A percentile compares a stretch with the other conserved stretches of the same genome.
Evolutionary conservation across 2,113 vertebrate species (phyloP).

Genomic region (Rhabdomys dilectus): DNA sequence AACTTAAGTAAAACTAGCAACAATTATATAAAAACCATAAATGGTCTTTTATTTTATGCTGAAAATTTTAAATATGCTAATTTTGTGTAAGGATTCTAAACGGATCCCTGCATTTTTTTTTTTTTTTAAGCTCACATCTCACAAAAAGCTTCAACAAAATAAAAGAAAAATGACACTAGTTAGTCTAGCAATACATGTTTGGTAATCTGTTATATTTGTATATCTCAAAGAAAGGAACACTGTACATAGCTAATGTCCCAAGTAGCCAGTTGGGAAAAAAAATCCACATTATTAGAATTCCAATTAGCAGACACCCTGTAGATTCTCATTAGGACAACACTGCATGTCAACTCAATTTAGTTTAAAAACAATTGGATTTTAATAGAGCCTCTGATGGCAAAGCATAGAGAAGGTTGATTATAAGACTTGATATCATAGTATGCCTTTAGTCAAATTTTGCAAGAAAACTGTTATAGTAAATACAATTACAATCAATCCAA

Average conservation of each 20-base stretch:
- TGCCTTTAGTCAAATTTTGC: not conserved
- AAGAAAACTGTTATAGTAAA: not conserved
- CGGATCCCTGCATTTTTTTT: not conserved
- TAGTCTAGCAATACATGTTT: not conserved
- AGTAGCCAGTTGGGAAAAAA: slow-evolving; percentile 12
- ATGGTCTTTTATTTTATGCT: not conserved
- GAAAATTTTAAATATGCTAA: not conserved
- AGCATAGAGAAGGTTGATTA: not conserved
- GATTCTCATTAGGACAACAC: slow-evolving; percentile 4
- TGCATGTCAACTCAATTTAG: not conserved
- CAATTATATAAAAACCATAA: not conserved
- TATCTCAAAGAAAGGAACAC: not conserved
- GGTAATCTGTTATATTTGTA: not conserved
- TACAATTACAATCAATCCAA: not conserved
- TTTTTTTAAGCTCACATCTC: not conserved
- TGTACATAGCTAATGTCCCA: not conserved
- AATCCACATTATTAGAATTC: not conserved
- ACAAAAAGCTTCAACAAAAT: not conserved
- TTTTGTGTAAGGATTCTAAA: not conserved
- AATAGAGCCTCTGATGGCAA: slow-evolving; percentile 11
- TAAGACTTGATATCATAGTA: not conserved
- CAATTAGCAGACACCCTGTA: slow-evolving; percentile 45
- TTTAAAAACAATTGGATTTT: slow-evolving; percentile 54
- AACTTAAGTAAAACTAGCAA: not conserved
- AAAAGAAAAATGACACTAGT: not conserved